Base-by-base conservation (phyloP, 2,113 vertebrate species). In the Romanogobio albipinnatus region DNA sequence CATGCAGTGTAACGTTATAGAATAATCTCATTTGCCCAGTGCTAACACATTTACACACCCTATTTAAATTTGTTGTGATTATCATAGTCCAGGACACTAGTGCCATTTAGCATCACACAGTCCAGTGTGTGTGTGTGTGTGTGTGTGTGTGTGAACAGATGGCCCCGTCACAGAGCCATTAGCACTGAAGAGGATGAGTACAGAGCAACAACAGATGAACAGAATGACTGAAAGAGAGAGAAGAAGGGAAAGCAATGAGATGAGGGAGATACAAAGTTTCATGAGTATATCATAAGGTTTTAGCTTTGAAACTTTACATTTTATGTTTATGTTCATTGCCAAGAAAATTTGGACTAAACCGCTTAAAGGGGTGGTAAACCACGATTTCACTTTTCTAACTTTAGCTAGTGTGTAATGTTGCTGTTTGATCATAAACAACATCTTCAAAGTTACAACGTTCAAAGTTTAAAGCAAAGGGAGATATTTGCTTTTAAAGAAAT, bases 121-220 rank as follows among this genome's bases (percentile, higher is more conserved):
- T 78, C 47, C 53, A 68, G 47, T n/a, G n/a, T n/a, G n/a, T n/a
- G n/a, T n/a, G n/a, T n/a, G n/a, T n/a, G n/a, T n/a, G n/a, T n/a
- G n/a, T 64, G 56, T 62, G 45, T 80, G 81, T 74, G 26, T 68
- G 64, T 76, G 70, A 87, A 83, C 88, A 87, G 88, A 87, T 89
- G 86, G 88, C 59, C 64, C 85, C 56, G 80, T 86, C 82, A 58
- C 81, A 74, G 68, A 84, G 76, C 62, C 82, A 85, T 85, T 86
- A 86, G 82, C 81, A 61, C 47, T 51, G 36, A 61, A 80, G 59
- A 81, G 49, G 77, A 81, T 43, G 47, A 75, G 78, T 33, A 86
- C 80, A 68, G 66, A 71, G 80, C 3, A 84, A 80, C 45, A 66
- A 61, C 73, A 70, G 56, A 86, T 51, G 49, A 47, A 81, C 36